Evolutionary conservation across 2,888 invertebrate genomes (phyloP), one percentile per base, ranked within the genome.

Genomic region (Dynastes grantii): DNA sequence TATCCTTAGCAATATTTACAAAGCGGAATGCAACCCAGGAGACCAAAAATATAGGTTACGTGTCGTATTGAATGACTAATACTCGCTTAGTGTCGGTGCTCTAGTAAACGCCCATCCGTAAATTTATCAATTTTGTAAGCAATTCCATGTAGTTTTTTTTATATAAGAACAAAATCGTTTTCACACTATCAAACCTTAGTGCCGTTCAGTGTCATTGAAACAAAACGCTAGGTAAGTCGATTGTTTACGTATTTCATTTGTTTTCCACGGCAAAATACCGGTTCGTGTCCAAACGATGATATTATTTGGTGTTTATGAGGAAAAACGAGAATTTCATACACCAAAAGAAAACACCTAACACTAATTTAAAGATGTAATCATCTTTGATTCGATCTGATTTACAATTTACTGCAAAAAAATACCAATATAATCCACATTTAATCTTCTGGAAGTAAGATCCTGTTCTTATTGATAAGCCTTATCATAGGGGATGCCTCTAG

Each of bases 381-480:
- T n/a, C 45, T 45, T 45, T 45, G 11, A 11, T 45, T 45, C 8
- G 45, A 11, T 45, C 45, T 45, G 45, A 45, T 45, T 45, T 45
- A 11, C 45, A 45, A 45, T 9, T 45, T 8, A 45, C 9, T 45
- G 45, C 8, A 45, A 45, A 8, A 22, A 16, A 55, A 22, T 55
- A 1, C 6, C 13, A 8, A 45, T 11, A 45, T 45, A 45, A 45
- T 45, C 45, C 45, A 1, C 8, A 32, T 29, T 3, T 32, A 29
- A 68, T 67, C 45, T 22, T 67, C 45, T 45, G 45, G n/a, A 27
- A 45, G 49, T 16, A 58, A 73, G 40, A 45, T 22, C 13, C 37
- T 45, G 64, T 70, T 51, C 63, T 40, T 78, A 71, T 71, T 78
- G 77, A 78, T 78, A 71, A 78, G 77, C 40, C 63, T 73, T 78